Percentiles rank a stretch among this genome's conserved stretches.
phyloP scores from a whole-genome alignment of 2,888 invertebrate genomes.

The Drosophila mettleri region DNA sequence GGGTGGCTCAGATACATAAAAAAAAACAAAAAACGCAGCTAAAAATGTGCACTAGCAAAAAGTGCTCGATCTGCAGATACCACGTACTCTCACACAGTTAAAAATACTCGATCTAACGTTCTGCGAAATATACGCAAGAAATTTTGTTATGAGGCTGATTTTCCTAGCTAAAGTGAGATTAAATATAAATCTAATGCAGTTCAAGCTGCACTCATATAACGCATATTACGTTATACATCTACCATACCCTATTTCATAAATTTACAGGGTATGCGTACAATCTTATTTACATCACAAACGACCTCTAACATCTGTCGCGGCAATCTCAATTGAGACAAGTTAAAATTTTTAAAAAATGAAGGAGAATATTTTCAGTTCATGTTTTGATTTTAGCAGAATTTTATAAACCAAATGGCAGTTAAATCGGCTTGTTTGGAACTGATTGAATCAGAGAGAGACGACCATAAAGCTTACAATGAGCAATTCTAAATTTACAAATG shows the following conservation, averaged over 20 bases:
- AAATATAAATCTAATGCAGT: too few species aligned
- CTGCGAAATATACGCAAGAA: not conserved
- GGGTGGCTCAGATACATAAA: constrained; percentile 38
- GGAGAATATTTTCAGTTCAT: constrained; percentile 31
- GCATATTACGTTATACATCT: not conserved
- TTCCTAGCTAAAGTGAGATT: not conserved
- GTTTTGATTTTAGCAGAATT: constrained; percentile 45
- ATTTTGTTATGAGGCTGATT: not conserved
- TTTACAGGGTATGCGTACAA: constrained; percentile 10
- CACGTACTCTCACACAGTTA: not conserved
- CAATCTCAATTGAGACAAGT: constrained; percentile 34
- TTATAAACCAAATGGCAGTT: constrained; percentile 12
- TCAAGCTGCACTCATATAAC: not conserved
- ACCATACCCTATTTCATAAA: not conserved
- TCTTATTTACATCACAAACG: constrained; percentile 20
- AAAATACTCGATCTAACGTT: too few species aligned
- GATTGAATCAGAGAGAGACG: constrained; percentile 15
- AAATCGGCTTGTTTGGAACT: constrained; percentile 9
- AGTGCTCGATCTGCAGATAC: not conserved
- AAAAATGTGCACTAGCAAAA: not conserved
- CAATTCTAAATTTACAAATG: not conserved
- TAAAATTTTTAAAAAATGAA: constrained; percentile 33
- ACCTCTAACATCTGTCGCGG: constrained; percentile 33
- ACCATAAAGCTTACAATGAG: not conserved
- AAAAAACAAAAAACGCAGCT: constrained; percentile 1